A percentile compares a stretch with the other conserved stretches of the same genome.
Evolutionary conservation across 2,888 invertebrate genomes (phyloP).

Genomic region (Andricus curvator): DNA sequence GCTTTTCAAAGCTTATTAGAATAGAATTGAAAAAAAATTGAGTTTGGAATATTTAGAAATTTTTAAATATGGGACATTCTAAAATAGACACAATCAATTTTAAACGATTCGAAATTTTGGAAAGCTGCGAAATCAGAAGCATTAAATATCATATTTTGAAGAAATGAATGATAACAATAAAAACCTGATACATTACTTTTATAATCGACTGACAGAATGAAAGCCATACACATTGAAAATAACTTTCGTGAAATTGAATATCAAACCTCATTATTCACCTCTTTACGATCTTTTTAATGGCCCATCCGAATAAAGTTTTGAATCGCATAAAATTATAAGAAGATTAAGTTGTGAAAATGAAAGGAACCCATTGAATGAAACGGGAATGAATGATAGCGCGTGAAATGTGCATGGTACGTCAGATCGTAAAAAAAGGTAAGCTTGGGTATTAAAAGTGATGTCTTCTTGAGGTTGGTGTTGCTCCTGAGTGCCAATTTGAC

Average conservation of each 20-base stretch:
- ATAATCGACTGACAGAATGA: background rate
- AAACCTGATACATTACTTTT: background rate
- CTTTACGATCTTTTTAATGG: background rate
- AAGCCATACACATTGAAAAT: background rate
- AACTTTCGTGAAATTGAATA: background rate
- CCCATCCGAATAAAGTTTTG: background rate
- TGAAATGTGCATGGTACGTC: slow-evolving; percentile 12
- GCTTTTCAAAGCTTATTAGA: too few species aligned
- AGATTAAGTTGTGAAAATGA: slow-evolving; percentile 36
- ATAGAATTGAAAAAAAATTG: too few species aligned
- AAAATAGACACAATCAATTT: too few species aligned
- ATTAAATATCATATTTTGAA: background rate
- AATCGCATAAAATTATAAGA: slow-evolving; percentile 4
- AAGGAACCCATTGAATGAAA: slow-evolving; percentile 22
- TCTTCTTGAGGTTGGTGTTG: slow-evolving; percentile 28
- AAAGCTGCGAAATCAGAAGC: too few species aligned
- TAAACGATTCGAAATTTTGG: too few species aligned
- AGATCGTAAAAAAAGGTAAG: slow-evolving; percentile 17
- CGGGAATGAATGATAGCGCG: slow-evolving; percentile 30
- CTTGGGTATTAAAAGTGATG: slow-evolving; percentile 32
- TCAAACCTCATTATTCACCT: background rate
- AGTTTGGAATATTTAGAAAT: too few species aligned
- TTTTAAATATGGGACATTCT: too few species aligned
- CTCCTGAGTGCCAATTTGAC: slow-evolving; percentile 18
- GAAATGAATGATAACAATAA: background rate